A percentile compares a stretch with the other conserved stretches of the same genome.
phyloP scores from a whole-genome alignment of 2,888 invertebrate genomes.

The Autographa gamma region DNA sequence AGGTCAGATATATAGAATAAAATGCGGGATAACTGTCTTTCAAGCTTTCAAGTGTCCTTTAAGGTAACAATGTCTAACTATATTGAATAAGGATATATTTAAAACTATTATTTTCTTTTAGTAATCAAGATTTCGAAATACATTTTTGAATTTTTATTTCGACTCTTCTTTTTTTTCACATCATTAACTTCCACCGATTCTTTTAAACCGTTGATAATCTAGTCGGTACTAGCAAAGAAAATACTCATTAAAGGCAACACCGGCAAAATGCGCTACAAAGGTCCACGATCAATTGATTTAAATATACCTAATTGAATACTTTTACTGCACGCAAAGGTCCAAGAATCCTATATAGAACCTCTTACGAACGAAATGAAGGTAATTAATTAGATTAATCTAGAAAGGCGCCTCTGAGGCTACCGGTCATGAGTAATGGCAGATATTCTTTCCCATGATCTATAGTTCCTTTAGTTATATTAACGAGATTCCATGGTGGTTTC shows the following conservation, averaged over 20 bases:
- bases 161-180: too few species aligned
- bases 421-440: conserved; percentile 76
- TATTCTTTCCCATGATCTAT: conserved; percentile 57
- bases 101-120: too few species aligned
- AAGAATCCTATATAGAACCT: conserved; percentile 41
- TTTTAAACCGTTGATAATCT: background rate
- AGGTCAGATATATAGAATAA: background rate
- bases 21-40: conserved; percentile 1
- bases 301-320: background rate
- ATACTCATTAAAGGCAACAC: background rate
- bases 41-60: background rate
- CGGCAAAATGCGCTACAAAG: background rate
- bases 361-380: conserved; percentile 75
- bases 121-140: too few species aligned
- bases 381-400: conserved; percentile 85
- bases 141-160: too few species aligned
- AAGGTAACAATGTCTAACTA: background rate
- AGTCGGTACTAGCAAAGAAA: background rate
- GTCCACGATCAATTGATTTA: background rate
- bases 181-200: too few species aligned
- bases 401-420: conserved; percentile 73
- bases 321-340: conserved; percentile 2
- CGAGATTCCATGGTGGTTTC: background rate
- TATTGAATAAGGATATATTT: background rate
- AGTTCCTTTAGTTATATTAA: conserved; percentile 17